These are phyloP conservation scores for Cheilosia scutellata DNA, from an alignment of 2,888 invertebrate species.

Conservation along the genomic window DNA sequence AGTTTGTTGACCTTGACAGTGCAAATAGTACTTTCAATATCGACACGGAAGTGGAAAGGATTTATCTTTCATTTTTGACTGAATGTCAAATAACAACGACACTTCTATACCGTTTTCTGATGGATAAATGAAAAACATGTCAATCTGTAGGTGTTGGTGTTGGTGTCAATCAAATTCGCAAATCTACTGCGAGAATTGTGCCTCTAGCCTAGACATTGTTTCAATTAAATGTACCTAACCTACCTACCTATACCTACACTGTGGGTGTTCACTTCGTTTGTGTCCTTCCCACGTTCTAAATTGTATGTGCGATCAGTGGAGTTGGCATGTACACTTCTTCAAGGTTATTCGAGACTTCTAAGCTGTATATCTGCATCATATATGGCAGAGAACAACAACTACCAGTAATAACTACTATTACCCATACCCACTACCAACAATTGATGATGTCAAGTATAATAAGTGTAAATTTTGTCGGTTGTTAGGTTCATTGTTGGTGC, in stretches of 20 bases:
- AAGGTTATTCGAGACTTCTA: slow-evolving; percentile 55
- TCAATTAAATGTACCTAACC: slow-evolving; percentile 22
- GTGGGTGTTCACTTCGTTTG: slow-evolving; percentile 44
- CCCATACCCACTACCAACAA: neutral
- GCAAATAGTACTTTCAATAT: neutral
- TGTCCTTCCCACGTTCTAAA: slow-evolving; percentile 71
- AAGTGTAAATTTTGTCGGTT: slow-evolving; percentile 60
- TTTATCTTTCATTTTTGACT: neutral
- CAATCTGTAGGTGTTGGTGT: neutral
- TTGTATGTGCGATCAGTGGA: slow-evolving; percentile 23
- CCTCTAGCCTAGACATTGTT: slow-evolving; percentile 55
- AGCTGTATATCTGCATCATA: slow-evolving; percentile 16
- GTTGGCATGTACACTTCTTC: slow-evolving; percentile 9
- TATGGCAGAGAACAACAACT: slow-evolving; percentile 37
- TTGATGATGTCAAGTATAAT: slow-evolving; percentile 72
- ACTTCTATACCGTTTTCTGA: neutral
- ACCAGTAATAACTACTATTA: slow-evolving; percentile 1
- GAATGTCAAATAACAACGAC: neutral
- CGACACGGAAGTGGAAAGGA: slow-evolving; percentile 48
- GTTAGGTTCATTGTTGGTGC: slow-evolving; percentile 44
- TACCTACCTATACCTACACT: neutral
- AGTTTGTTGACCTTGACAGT: slow-evolving; percentile 65
- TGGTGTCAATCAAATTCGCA: neutral
- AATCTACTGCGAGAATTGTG: slow-evolving; percentile 30
- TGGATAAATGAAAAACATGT: neutral